These are phyloP conservation scores for Platygyra sinensis DNA, from an alignment of 64 coral and sea anemone species.

Conservation along the genomic window DNA sequence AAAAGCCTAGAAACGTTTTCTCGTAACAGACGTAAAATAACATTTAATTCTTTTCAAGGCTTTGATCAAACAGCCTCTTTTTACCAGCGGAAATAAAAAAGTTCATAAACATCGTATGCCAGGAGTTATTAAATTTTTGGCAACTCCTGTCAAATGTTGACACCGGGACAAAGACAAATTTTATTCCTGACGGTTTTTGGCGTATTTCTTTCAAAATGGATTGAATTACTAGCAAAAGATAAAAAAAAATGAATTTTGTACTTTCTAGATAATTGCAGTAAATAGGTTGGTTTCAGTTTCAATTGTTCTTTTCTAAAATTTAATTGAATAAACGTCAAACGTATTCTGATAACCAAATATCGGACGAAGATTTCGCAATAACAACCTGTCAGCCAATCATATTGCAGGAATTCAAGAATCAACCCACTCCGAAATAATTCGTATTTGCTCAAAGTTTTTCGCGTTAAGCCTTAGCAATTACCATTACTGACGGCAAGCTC, in stretches of 20 bases:
- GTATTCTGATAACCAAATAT: background rate
- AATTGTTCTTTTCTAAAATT: background rate
- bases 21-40: no score
- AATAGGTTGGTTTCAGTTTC: background rate
- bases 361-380: background rate
- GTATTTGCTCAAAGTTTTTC: background rate
- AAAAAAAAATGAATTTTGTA: background rate
- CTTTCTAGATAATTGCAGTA: background rate
- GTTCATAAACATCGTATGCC: no score
- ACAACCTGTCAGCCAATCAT: conserved; percentile 12
- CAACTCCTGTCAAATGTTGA: no score
- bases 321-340: conserved; percentile 37
- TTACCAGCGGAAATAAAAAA: no score
- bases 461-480: conserved; percentile 14
- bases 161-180: background rate
- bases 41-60: no score
- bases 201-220: background rate
- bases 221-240: background rate
- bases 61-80: no score
- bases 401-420: background rate
- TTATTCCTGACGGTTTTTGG: background rate
- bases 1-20: no score
- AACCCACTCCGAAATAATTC: background rate
- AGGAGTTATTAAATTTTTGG: no score
- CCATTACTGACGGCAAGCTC: background rate